Conservation (phyloP, 2,888 invertebrate species). For the Acleris emargana region DNA sequence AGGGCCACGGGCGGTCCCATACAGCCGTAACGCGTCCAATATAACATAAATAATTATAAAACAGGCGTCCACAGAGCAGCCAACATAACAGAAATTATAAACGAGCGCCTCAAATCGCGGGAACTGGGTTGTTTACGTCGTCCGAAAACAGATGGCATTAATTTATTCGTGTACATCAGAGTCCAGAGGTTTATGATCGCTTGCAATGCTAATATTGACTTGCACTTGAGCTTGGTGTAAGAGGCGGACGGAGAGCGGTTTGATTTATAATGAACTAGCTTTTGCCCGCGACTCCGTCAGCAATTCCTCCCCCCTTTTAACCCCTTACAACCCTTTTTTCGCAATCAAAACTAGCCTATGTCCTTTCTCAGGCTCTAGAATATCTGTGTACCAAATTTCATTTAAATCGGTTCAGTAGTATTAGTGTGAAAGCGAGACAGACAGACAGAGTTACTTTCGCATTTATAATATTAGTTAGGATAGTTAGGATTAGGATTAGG, state of each 20-base stretch:
- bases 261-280: too few relatives aligned
- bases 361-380: too few relatives aligned
- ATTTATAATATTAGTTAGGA: too few relatives aligned
- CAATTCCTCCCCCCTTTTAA: too few relatives aligned
- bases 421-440: too few relatives aligned
- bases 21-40: slow-evolving; percentile 1
- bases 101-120: slow-evolving; percentile 3
- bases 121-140: slow-evolving; percentile 22
- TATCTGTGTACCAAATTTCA: too few relatives aligned
- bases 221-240: slow-evolving; percentile 16
- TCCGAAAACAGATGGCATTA: slow-evolving; percentile 33
- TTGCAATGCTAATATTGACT: slow-evolving; percentile 33
- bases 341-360: too few relatives aligned
- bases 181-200: slow-evolving; percentile 23
- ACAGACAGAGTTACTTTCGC: too few relatives aligned
- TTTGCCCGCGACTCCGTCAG: too few relatives aligned
- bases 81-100: slow-evolving; percentile 6
- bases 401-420: too few relatives aligned
- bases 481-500: too few relatives aligned
- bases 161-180: slow-evolving; percentile 29
- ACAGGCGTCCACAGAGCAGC: neutral
- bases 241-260: slow-evolving; percentile 8
- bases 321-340: too few relatives aligned
- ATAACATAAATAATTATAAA: neutral
- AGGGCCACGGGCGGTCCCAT: slow-evolving; percentile 7